Evolutionary conservation across 2,797 vertebrate genomes (phyloP).

Genomic region (Miichthys miiuy): DNA sequence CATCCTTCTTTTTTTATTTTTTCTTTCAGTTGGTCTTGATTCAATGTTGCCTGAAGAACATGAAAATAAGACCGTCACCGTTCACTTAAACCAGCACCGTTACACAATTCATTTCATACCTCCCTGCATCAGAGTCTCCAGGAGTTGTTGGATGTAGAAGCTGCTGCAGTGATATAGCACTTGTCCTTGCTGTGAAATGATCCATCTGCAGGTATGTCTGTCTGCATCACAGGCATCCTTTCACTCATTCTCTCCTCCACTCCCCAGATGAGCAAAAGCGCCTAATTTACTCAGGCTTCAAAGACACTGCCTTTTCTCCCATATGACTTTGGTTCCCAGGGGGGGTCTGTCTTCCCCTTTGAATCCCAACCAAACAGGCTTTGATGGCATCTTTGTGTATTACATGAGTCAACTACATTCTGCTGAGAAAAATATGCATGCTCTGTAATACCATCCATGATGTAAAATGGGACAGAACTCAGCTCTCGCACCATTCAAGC

Average conservation of each 20-base stretch:
- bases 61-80: conserved; percentile 28
- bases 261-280: conserved; percentile 78
- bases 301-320: conserved; percentile 80
- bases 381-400: conserved; percentile 81
- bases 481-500: conserved; percentile 56
- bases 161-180: conserved; percentile 67
- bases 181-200: conserved; percentile 80
- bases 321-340: conserved; percentile 73
- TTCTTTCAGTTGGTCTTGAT: conserved; percentile 16
- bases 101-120: conserved; percentile 51
- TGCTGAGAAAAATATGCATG: conserved; percentile 70
- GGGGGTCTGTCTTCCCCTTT: conserved; percentile 78
- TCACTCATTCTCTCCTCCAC: conserved; percentile 65
- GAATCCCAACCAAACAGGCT: conserved; percentile 81
- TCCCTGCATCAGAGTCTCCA: conserved; percentile 33
- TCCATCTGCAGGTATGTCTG: conserved; percentile 80
- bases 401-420: conserved; percentile 75
- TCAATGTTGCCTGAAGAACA: conserved; percentile 26
- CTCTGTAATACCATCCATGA: conserved; percentile 61
- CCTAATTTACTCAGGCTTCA: conserved; percentile 84
- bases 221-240: conserved; percentile 72
- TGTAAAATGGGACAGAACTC: conserved; percentile 55
- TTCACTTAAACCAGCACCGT: conserved; percentile 27
- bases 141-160: conserved; percentile 54
- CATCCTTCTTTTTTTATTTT: background rate